These are phyloP conservation scores for Phragmatobia fuliginosa DNA, from an alignment of 2,888 invertebrate species.

Conservation along the genomic window DNA sequence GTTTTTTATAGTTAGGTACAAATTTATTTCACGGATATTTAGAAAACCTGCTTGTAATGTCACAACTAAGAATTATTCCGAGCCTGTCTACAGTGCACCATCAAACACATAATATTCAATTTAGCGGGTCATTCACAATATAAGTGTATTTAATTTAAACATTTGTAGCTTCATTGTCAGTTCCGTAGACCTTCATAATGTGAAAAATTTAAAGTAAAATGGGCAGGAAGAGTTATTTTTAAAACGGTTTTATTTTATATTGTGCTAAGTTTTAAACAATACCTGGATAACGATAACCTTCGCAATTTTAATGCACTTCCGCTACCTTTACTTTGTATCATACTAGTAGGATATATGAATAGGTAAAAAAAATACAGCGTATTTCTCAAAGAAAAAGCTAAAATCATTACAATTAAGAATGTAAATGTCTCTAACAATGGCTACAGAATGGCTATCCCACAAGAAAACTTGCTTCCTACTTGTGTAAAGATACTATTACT, in stretches of 20 bases:
- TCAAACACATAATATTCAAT: too few relatives aligned
- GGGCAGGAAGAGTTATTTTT: too few relatives aligned
- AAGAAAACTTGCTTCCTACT: slow-evolving; percentile 50
- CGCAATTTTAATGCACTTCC: neutral
- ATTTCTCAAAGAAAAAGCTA: slow-evolving; percentile 8
- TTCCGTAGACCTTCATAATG: too few relatives aligned
- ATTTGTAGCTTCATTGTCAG: too few relatives aligned
- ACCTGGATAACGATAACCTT: neutral
- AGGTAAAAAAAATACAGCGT: neutral
- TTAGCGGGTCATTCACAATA: too few relatives aligned
- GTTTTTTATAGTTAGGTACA: too few relatives aligned
- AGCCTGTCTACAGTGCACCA: neutral
- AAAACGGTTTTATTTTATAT: too few relatives aligned
- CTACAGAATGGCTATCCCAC: slow-evolving; percentile 37
- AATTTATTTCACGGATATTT: neutral
- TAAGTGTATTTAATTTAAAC: too few relatives aligned
- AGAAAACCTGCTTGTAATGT: neutral
- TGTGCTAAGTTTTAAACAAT: neutral
- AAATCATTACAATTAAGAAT: neutral
- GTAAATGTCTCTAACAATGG: neutral
- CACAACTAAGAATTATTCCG: neutral
- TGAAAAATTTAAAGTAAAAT: too few relatives aligned
- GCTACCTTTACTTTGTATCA: neutral
- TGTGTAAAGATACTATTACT: slow-evolving; percentile 59
- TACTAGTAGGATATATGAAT: neutral